Evolutionary conservation across 2,888 invertebrate species (phyloP), one percentile per base, ranked within the genome.

Genomic region (Cephalotes varians): DNA sequence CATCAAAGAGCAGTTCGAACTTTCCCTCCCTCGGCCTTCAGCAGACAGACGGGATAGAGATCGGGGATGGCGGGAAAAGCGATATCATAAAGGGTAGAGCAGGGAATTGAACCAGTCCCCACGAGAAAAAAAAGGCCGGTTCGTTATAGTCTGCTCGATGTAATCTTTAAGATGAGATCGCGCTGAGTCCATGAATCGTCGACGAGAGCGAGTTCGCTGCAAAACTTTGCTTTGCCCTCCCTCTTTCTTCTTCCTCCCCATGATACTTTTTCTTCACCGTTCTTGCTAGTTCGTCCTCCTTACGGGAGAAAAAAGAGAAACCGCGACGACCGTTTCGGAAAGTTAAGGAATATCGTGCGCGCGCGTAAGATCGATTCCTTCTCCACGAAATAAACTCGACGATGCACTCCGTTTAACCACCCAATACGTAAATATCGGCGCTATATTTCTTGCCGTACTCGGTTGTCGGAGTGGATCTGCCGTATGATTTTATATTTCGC

Each of bases 101-200:
- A 69, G 85, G 81, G 87, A 90, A 90, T 91, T 88, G 90, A 86
- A 89, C 85, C 83, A 87, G 88, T 87, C 87, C 83, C 84, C 80
- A 84, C 79, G 72, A 77, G 82, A 85, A 86, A 86, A 87, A 90
- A 89, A 86, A 87, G 77, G 87, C 83, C 84, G 87, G 85, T 87
- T 91, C 85, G 86, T 88, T 86, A 90, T 85, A 87, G 87, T 88
- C 90, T 77, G 86, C 83, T 86, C 89, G 87, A 85, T 91, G 88
- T 90, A 90, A 88, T 92, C 90, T 91, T 86, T 85, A 87, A 91
- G 91, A 91, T 92, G 90, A 92, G 87, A 91, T 92, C 92, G 87
- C 83, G 90, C 91, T 88, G 89, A 92, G 89, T 91, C 88, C 81
- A 91, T 92, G 89, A 92, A 92, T 91, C 87, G 87, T 84, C 81